A percentile compares a stretch with the other conserved stretches of the same genome.
phyloP scores from a whole-genome alignment of 1,140 invertebrate genomes.

The Drosophila virilis region DNA sequence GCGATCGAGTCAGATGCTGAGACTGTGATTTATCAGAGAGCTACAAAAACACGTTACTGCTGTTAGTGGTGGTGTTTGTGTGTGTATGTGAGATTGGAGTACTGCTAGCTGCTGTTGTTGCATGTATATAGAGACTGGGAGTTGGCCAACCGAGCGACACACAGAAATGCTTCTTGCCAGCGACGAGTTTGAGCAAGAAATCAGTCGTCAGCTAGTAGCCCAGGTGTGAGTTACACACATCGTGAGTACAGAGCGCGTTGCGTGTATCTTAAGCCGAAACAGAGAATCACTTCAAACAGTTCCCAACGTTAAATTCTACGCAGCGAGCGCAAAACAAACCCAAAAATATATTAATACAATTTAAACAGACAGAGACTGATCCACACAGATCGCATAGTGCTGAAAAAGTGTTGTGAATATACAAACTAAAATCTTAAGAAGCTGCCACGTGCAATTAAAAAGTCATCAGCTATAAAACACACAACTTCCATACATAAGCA shows the following conservation, averaged over 20 bases:
- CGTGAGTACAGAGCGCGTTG: conserved; percentile 56
- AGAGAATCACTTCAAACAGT: conserved; percentile 19
- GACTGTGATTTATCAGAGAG: conserved; percentile 69
- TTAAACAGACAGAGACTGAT: conserved; percentile 39
- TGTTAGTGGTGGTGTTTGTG: conserved; percentile 32
- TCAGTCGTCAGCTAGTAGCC: conserved; percentile 82
- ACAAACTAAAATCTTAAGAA: conserved; percentile 10
- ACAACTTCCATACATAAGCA: conserved; percentile 15
- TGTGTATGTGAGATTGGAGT: conserved; percentile 20
- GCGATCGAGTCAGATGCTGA: conserved; percentile 33
- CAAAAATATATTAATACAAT: not conserved
- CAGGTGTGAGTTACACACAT: conserved; percentile 81
- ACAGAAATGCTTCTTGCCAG: conserved; percentile 81
- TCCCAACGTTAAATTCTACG: conserved; percentile 11
- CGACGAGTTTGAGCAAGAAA: conserved; percentile 66
- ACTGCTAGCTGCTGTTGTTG: conserved; percentile 15
- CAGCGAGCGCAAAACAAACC: conserved; percentile 30
- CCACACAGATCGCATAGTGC: conserved; percentile 26
- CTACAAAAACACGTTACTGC: conserved; percentile 48
- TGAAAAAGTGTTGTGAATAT: conserved; percentile 31
- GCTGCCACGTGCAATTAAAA: conserved; percentile 66
- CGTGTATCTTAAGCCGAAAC: conserved; percentile 22
- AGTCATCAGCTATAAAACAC: conserved; percentile 55
- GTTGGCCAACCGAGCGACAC: conserved; percentile 57
- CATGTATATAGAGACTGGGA: conserved; percentile 55